Evolutionary conservation across 2,888 invertebrate genomes (phyloP), one percentile per base, ranked within the genome.

Genomic region (Buathra laborator): DNA sequence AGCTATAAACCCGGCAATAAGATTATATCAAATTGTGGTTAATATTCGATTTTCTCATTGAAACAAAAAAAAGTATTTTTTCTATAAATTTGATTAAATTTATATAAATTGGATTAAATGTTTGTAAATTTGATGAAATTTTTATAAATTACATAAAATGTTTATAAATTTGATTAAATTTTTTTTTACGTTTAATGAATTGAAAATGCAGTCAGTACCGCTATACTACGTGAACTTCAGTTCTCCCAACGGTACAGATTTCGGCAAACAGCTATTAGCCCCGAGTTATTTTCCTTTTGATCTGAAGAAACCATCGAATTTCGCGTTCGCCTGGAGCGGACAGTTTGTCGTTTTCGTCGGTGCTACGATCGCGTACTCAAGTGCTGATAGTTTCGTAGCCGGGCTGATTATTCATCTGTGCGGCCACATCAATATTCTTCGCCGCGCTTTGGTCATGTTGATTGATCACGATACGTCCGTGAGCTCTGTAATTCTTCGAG

Each of bases 381-480:
- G 86, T 4, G 85, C 89, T 24, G 91, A 92, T 37, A 84, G 88
- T 0, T 89, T 89, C 24, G 75, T 91, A 4, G 86, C 86, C 1
- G 84, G 89, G 4, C 64, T 91, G 5, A 87, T 91, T 1, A 62
- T 90, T 16, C 92, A 92, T 48, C 37, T 90, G 12, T 91, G 90
- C 43, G 89, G 89, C 0, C 92, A 91, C 72, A 59, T 92, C 9
- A 74, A 79, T 7, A 78, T 68, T 7, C 46, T 71, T 16, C 75
- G 53, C 44, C 51, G 74, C 37, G 62, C 56, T 46, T 59, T 82
- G 3, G 59, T 77, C 19, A 82, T 67, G 51, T 66, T 82, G 66
- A 71, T 82, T 56, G 76, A 82, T 44, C 53, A 77, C 46, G 46
- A 82, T 19, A 82, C 46, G 5, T 44, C 76, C 24, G 37, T 64